Evolutionary conservation across 2,888 invertebrate genomes (phyloP).

Genomic region (Caenorhabditis zanzibari): DNA sequence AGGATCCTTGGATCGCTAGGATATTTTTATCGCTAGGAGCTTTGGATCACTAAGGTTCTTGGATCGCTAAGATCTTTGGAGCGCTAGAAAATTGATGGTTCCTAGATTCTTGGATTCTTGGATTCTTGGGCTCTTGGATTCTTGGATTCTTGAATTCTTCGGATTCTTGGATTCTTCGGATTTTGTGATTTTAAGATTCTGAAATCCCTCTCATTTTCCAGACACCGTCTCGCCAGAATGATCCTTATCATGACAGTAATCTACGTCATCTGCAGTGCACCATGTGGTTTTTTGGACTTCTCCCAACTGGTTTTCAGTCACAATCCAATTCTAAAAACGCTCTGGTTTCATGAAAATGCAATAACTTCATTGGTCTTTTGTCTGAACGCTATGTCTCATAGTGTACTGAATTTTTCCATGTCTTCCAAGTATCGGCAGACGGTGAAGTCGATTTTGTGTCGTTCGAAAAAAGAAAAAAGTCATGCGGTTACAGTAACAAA

Average conservation of each 20-base stretch:
- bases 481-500: too few species aligned
- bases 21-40: too few species aligned
- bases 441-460: neutral
- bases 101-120: too few species aligned
- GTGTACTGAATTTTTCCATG: neutral
- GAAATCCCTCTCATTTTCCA: neutral
- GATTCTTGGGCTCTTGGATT: too few species aligned
- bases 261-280: neutral
- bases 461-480: too few species aligned
- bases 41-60: too few species aligned
- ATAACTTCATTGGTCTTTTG: constrained; percentile 3
- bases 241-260: neutral
- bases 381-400: constrained; percentile 6
- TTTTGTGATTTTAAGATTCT: too few species aligned
- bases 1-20: too few species aligned
- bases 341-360: neutral
- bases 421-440: constrained; percentile 14
- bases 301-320: neutral
- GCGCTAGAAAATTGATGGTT: too few species aligned
- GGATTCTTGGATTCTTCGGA: neutral
- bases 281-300: constrained; percentile 3
- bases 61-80: too few species aligned
- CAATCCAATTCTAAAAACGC: neutral
- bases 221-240: neutral
- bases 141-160: too few species aligned